These are phyloP conservation scores for Melanargia galathea DNA, from an alignment of 2,888 invertebrate genomes.

Conservation along the genomic window DNA sequence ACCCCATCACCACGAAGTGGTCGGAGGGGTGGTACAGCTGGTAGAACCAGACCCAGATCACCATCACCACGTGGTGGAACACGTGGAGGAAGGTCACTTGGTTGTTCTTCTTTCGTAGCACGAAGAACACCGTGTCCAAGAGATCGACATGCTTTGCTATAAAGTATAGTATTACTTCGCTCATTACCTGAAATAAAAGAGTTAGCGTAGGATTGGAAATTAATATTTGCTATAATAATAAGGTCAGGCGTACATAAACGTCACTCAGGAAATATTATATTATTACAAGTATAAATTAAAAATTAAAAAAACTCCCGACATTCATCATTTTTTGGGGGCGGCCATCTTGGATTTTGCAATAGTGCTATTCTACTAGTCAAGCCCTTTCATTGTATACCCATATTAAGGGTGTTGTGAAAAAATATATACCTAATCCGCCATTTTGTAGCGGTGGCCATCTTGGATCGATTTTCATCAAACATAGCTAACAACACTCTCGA, in stretches of 20 bases:
- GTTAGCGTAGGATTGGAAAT: not conserved
- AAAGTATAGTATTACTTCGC: slow-evolving; percentile 86
- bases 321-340: too few relatives aligned
- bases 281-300: too few relatives aligned
- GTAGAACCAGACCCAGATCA: slow-evolving; percentile 90
- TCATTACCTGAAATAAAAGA: slow-evolving; percentile 56
- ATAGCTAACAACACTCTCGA: too few relatives aligned
- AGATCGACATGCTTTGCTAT: slow-evolving; percentile 90
- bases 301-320: too few relatives aligned
- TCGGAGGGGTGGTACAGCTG: slow-evolving; percentile 89
- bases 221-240: not conserved
- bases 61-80: slow-evolving; percentile 92
- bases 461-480: too few relatives aligned
- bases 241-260: not conserved
- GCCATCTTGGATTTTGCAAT: too few relatives aligned
- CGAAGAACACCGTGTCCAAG: slow-evolving; percentile 93
- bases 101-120: slow-evolving; percentile 88
- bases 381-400: too few relatives aligned
- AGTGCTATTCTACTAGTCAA: too few relatives aligned
- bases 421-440: too few relatives aligned
- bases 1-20: slow-evolving; percentile 88
- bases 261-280: not conserved
- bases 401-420: too few relatives aligned
- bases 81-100: slow-evolving; percentile 95
- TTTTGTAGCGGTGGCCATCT: too few relatives aligned